Evolutionary conservation across 53 echinoderm and acorn worm species (phyloP), one percentile per base, ranked within the genome.

Genomic region (Actinopyga echinites): DNA sequence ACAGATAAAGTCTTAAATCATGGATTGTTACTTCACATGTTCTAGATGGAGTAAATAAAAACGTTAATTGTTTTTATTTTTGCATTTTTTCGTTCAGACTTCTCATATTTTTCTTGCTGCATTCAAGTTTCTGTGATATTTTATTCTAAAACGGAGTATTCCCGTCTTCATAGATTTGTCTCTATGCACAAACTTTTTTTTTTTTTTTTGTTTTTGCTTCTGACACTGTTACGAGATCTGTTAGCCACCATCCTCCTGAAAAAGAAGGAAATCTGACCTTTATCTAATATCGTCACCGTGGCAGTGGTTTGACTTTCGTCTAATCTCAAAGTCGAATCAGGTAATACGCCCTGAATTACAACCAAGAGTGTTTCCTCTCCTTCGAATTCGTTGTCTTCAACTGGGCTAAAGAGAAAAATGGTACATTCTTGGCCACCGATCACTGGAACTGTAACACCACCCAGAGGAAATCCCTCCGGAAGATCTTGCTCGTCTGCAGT

Each of bases 301-400:
- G 42, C 13, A 21, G 40, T 71, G 11, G 34, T 71, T 40, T 22
- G 12, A 17, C 71, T 44, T 42, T 71, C 71, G 25, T 71, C 71
- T 71, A 71, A 71, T 71, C 71, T 40, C 71, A 71, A 7, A 42
- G 42, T 21, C n/a, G 24, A 42, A 30, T 65, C 65, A 6, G 35
- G n/a, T 9, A 36, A 68, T 21, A 42, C 71, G 19, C 34, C 37
- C 24, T 40, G 8, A 23, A 71, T 42, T 1, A 42, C 15, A 8
- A 71, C 42, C 10, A 23, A 40, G 13, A 71, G 23, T 0, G 34
- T 71, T 42, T 71, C 71, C 5, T 71, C 71, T 71, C 42, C 71
- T 34, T 71, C 71, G 21, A n/a, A 25, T 1, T 43, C n/a, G 11
- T 44, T 44, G 42, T 71, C 71, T 2, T 22, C 15, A 10, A 42